Percentiles rank a stretch among this genome's conserved stretches.
Conservation (phyloP, 2,113 vertebrate genomes). For the Rostratula benghalensis region DNA sequence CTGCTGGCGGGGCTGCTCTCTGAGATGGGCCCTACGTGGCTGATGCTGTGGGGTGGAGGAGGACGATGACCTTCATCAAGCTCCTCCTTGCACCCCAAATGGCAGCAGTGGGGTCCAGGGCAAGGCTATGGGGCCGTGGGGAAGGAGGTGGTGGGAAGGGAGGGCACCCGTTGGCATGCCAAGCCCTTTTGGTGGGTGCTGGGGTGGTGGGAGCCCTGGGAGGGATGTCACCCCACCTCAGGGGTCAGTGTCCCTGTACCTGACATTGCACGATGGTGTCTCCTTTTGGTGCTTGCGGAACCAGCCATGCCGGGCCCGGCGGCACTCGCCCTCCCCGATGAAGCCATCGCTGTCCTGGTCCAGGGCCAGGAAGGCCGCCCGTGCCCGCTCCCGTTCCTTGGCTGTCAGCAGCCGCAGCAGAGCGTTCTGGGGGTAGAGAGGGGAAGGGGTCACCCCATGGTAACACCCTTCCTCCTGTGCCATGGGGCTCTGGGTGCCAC, state of each 20-base stretch:
- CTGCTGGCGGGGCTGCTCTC: slow-evolving; percentile 90
- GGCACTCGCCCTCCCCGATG: slow-evolving; percentile 81
- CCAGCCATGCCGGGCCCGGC: slow-evolving; percentile 84
- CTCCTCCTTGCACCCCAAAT: rapidly evolving
- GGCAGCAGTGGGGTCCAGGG: no score
- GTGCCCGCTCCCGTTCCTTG: slow-evolving; percentile 86
- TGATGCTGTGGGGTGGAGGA: slow-evolving; percentile 78
- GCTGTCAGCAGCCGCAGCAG: slow-evolving; percentile 85
- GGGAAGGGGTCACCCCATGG: rapidly evolving
- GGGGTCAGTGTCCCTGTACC: slow-evolving; percentile 61
- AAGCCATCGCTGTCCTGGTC: slow-evolving; percentile 77
- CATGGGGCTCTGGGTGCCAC: neutral
- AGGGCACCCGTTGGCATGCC: rapidly evolving
- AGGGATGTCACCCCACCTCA: neutral
- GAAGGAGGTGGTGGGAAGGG: rapidly evolving
- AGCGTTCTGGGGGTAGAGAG: slow-evolving; percentile 80
- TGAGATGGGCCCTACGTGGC: slow-evolving; percentile 92
- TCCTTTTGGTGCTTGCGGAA: slow-evolving; percentile 87
- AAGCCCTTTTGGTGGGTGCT: neutral
- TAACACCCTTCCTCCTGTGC: neutral
- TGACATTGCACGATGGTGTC: slow-evolving; percentile 88
- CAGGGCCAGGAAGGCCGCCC: slow-evolving; percentile 81
- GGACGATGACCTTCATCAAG: neutral
- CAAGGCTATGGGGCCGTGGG: neutral
- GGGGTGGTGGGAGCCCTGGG: rapidly evolving